Base-by-base conservation (phyloP, 2,888 invertebrate species). In the Lithodes maja region DNA sequence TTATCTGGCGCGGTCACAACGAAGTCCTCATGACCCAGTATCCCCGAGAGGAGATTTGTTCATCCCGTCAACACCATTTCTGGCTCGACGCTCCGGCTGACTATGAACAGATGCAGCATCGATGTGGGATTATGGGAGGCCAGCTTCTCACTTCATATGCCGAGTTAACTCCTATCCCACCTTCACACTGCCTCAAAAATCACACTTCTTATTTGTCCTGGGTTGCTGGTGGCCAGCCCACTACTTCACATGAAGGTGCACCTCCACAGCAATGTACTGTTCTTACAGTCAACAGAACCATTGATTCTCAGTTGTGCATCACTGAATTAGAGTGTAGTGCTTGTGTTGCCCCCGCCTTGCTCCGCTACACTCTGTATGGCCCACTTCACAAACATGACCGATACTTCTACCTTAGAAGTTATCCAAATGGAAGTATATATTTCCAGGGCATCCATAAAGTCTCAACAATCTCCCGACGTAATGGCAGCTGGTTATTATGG, bases 281-380 rank as follows among this genome's bases (percentile, higher is more conserved):
- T 71, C 17, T n/a, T 71, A 33, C 33, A 33, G 3, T 12, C 71
- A 71, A 71, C 17, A 17, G 17, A 5, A 71, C 71, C 17, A 71
- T 71, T 12, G 71, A 12, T n/a, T 71, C 71, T n/a, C 71, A 71
- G 15, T 3, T 17, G n/a, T 71, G 71, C 3, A 17, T 12, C 3
- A 17, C 71, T n/a, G 17, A n/a, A 17, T 71, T 71, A 17, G n/a
- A 12, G n/a, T 71, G 17, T n/a, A 71, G 71, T 71, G 71, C 71
- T 5, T 71, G 71, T 71, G 17, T 71, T 71, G 71, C 17, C 17
- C 71, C 71, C 17, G 17, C 71, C 17, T 71, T 12, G 71, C 12
- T 71, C 17, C 71, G 71, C 5, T 71, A 71, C 71, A 71, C 71
- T 5, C 71, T 71, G 12, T 71, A 71, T 71, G 71, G 71, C 71